phyloP scores from a whole-genome alignment of 2,113 vertebrate genomes.

The Ctenomys sociabilis region DNA sequence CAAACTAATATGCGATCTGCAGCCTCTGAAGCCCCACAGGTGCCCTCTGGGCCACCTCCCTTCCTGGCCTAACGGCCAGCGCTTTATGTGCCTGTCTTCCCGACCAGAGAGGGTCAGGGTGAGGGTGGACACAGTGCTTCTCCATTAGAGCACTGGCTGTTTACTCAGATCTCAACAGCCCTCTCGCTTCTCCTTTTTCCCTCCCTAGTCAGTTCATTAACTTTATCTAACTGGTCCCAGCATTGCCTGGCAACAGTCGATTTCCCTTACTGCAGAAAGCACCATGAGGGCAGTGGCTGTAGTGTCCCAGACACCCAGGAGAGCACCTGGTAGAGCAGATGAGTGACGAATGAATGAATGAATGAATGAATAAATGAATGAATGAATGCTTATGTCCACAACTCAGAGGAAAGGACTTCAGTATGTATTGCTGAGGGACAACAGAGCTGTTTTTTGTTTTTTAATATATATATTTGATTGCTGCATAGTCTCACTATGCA shows the following conservation, averaged over 20 bases:
- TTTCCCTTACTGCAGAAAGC: neutral
- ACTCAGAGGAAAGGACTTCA: neutral
- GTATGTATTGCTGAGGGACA: neutral
- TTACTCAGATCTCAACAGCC: neutral
- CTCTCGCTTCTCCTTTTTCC: neutral
- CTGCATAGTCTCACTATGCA: too few relatives aligned
- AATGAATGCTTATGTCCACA: neutral
- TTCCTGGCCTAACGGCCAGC: neutral
- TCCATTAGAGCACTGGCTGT: neutral
- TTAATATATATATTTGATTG: too few relatives aligned
- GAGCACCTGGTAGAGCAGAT: neutral
- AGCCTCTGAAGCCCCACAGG: neutral
- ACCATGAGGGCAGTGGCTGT: neutral
- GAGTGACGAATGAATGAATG: neutral
- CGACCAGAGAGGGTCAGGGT: neutral
- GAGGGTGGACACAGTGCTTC: neutral
- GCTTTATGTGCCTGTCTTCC: neutral
- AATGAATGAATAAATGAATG: neutral
- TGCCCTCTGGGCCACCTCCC: neutral
- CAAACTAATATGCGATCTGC: neutral
- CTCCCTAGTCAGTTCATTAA: too few relatives aligned
- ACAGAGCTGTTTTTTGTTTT: neutral
- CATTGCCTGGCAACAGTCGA: neutral
- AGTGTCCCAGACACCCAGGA: neutral
- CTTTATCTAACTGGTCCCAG: neutral